phyloP scores from a whole-genome alignment of 2,797 vertebrate species.

The Carduelis carduelis region DNA sequence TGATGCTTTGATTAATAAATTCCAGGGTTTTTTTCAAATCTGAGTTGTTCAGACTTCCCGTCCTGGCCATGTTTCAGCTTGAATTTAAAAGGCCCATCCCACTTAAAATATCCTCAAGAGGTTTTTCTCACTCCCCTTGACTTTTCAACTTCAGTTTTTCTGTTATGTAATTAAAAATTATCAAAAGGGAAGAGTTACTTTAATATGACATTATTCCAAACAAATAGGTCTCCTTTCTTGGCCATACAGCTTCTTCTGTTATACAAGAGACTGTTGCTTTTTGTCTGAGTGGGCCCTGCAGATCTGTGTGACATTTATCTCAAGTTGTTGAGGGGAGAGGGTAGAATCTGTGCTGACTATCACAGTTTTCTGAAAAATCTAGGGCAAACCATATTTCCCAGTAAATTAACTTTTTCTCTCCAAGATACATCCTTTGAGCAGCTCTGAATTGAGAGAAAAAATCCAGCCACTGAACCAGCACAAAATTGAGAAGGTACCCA shows the following conservation, averaged over 20 bases:
- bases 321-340: background rate
- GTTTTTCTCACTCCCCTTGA: background rate
- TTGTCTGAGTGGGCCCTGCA: background rate
- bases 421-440: background rate
- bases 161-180: background rate
- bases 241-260: background rate
- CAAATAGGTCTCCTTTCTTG: background rate
- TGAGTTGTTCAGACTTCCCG: background rate
- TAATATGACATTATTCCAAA: background rate
- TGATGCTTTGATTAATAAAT: slow-evolving; percentile 27
- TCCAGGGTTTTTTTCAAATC: background rate
- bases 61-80: background rate
- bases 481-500: background rate
- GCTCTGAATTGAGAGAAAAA: background rate
- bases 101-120: background rate
- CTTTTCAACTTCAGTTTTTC: background rate
- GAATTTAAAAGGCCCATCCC: background rate
- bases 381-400: background rate
- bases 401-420: background rate
- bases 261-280: background rate
- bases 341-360: background rate
- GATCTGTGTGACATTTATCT: background rate
- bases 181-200: background rate
- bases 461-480: background rate
- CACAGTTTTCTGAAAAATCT: background rate